Evolutionary conservation across 2,888 invertebrate genomes (phyloP).

Genomic region (Litoditis marina): DNA sequence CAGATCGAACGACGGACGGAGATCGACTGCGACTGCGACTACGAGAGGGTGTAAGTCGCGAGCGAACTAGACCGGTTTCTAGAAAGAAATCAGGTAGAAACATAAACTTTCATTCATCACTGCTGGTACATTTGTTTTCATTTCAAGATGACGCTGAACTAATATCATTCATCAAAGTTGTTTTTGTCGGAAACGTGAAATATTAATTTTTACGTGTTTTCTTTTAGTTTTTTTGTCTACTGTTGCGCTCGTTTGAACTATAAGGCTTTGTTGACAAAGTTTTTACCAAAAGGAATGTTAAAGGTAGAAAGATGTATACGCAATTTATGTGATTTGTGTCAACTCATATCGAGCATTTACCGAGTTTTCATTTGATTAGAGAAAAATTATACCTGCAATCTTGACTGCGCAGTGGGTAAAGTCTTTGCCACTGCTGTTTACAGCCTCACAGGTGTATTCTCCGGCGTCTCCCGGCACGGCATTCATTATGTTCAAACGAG

Average conservation of each 20-base stretch:
- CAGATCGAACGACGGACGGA: slow-evolving; percentile 22
- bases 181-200: too few relatives aligned
- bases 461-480: slow-evolving; percentile 53
- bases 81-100: not conserved
- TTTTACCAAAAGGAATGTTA: too few relatives aligned
- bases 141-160: too few relatives aligned
- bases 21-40: slow-evolving; percentile 33
- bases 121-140: too few relatives aligned
- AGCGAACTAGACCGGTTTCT: slow-evolving; percentile 24
- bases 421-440: slow-evolving; percentile 55
- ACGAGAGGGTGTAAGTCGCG: slow-evolving; percentile 31
- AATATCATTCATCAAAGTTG: too few relatives aligned
- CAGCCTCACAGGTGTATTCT: slow-evolving; percentile 59
- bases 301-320: too few relatives aligned
- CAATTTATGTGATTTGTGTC: too few relatives aligned
- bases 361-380: too few relatives aligned
- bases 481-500: slow-evolving; percentile 56
- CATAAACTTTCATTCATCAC: not conserved
- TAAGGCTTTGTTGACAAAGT: not conserved
- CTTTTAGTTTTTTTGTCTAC: too few relatives aligned
- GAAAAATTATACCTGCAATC: slow-evolving; percentile 49
- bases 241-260: not conserved
- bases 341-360: too few relatives aligned
- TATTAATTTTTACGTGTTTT: too few relatives aligned
- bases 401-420: slow-evolving; percentile 57